Evolutionary conservation across 2,113 vertebrate species (phyloP), one percentile per base, ranked within the genome.

Genomic region (Nerophis lumbriciformis): DNA sequence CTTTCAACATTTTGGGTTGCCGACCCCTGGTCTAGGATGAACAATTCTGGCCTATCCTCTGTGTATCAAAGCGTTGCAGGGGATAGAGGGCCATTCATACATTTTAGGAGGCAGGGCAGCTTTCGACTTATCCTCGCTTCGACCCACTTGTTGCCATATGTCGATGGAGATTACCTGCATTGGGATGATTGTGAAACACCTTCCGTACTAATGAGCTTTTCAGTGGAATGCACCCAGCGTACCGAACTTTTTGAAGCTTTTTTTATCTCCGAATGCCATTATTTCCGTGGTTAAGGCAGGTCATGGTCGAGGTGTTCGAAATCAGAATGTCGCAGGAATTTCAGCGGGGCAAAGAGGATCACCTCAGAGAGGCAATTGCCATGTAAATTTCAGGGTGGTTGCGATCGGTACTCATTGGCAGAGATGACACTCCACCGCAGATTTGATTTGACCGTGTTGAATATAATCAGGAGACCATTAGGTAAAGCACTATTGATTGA

Each of bases 361-460:
- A 84, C 82, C 61, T 82, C 69, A 81, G 86, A 83, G 55, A 78
- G 76, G 68, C 77, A 83, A 85, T 82, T 83, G 80, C 69, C 68
- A 72, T 88, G 81, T 83, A 84, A 78, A 85, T 86, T 68, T 76
- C 79, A 73, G 81, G 77, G 83, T 76, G 73, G 72, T 16, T 68
- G 61, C n/a, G 9, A 75, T 66, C 77, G 72, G 76, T 79, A 81
- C 80, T 84, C 73, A 72, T 69, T 76, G 78, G 73, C 76, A 81
- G 69, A 75, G 73, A 81, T 73, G 78, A 67, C 77, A 81, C 85
- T 82, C 73, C 67, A 74, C 53, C 8, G 63, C 60, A 73, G 73
- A 83, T 85, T 79, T 82, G 78, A 83, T 85, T 85, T 83, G 83
- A 83, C 83, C 81, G 72, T 85, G 83, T 85, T 82, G 83, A 83